Evolutionary conservation across 2,888 invertebrate species (phyloP), one percentile per base, ranked within the genome.

Genomic region (Drosophila macrothrix): DNA sequence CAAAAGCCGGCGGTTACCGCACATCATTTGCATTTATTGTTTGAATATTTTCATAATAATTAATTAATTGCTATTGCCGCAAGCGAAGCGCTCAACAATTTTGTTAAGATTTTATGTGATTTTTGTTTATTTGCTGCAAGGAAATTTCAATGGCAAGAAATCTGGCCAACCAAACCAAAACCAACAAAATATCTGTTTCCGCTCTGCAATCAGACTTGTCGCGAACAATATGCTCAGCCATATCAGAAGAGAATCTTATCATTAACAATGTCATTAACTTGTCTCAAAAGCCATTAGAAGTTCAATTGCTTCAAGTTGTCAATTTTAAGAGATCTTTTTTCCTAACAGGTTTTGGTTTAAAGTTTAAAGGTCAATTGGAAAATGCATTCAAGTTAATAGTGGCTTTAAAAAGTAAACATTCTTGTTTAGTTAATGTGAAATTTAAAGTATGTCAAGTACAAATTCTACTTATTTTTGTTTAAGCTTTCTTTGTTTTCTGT

Each of bases 181-280:
- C 46, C 72, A 52, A n/a, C 2, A 41, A 41, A 49, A 55, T 73
- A 35, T 31, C 46, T 4, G 22, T 59, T 74, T 74, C 55, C 75
- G 54, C 53, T 69, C 50, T 39, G 49, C 50, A 25, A 65, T 52
- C 53, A 46, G n/a, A 29, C 33, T 22, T 50, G 12, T 25, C 31
- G 53, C 41, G 1, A 29, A 3, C 25, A n/a, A 53, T 25, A 6
- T 54, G 43, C 33, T 14, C 37, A 39, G 28, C 16, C 33, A 55
- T 67, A 61, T 76, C 37, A 46, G 25, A n/a, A 41, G 49, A 53
- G 25, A 72, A 83, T 84, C 90, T 84, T 73, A 89, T 87, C 88
- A 69, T 43, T 33, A 22, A 50, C 29, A 67, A 37, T 49, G 25
- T 35, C 62, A 72, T 71, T 73, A 76, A 70, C 69, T 70, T 73